Conservation (phyloP, 92 coral and sea anemone genomes). For the Parazoanthus atlanticus region DNA sequence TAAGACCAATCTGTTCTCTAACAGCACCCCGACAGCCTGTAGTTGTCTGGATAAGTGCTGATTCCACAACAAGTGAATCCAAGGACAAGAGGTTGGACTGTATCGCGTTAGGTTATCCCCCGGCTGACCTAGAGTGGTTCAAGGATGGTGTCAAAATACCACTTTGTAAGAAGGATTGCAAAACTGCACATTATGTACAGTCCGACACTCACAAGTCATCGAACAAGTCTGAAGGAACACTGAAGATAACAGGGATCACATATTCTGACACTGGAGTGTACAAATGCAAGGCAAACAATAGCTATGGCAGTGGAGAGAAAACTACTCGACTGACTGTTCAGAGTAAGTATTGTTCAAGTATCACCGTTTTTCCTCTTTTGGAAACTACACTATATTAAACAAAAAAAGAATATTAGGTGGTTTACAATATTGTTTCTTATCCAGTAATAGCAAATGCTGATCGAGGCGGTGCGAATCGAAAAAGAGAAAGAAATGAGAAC, state of each 20-base stretch:
- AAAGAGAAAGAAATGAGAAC: no score
- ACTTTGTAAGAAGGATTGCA: conserved; percentile 2
- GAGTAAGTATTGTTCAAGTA: conserved; percentile 4
- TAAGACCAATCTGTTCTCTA: background rate
- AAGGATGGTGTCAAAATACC: conserved; percentile 7
- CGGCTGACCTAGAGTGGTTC: conserved; percentile 16
- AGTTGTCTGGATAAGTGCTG: background rate
- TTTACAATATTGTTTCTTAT: no score
- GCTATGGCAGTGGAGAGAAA: background rate
- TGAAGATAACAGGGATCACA: conserved; percentile 12
- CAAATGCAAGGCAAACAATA: conserved; percentile 2
- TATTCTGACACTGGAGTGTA: conserved; percentile 23
- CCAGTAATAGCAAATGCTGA: no score
- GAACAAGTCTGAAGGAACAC: conserved; percentile 10
- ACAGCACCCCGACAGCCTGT: conserved; percentile 13
- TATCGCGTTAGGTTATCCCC: conserved; percentile 18
- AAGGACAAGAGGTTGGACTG: background rate
- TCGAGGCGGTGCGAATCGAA: no score
- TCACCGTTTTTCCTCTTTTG: no score
- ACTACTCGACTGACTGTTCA: conserved; percentile 6
- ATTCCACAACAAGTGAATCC: conserved; percentile 18
- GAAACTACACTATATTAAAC: no score
- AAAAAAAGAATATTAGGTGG: no score
- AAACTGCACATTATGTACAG: background rate
- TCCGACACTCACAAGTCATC: background rate